Evolutionary conservation across 2,888 invertebrate species (phyloP).

Genomic region (Molorchus minor): DNA sequence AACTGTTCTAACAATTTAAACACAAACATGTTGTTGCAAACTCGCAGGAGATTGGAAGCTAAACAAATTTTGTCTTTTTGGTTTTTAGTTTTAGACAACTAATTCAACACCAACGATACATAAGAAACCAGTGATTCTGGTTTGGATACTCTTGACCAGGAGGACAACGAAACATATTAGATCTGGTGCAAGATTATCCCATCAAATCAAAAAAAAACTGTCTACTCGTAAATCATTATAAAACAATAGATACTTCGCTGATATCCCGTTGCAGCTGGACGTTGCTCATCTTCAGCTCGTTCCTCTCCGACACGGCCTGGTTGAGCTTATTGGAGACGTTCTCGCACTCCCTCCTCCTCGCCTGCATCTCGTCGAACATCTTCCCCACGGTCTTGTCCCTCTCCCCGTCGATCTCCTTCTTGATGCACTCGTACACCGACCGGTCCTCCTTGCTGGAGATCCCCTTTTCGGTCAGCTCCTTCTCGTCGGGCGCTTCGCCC

Average conservation of each 20-base stretch:
- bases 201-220: no score
- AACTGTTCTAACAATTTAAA: no score
- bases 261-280: conserved; percentile 24
- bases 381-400: conserved; percentile 5
- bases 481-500: conserved; percentile 26
- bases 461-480: conserved; percentile 28
- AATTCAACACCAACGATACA: no score
- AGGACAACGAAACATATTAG: no score
- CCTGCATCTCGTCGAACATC: conserved; percentile 27
- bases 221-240: no score
- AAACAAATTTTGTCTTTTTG: no score
- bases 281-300: conserved; percentile 31
- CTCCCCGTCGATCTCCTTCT: conserved; percentile 26
- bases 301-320: conserved; percentile 37
- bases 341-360: conserved; percentile 35
- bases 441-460: conserved; percentile 15
- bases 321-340: conserved; percentile 33
- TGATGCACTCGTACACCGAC: conserved; percentile 17
- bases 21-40: no score
- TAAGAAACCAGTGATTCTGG: no score
- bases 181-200: no score
- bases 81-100: no score
- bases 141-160: no score
- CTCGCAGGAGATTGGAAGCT: no score
- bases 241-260: conserved; percentile 15